These are phyloP conservation scores for Thunnus maccoyii DNA, from an alignment of 2,113 vertebrate species.

Conservation along the genomic window DNA sequence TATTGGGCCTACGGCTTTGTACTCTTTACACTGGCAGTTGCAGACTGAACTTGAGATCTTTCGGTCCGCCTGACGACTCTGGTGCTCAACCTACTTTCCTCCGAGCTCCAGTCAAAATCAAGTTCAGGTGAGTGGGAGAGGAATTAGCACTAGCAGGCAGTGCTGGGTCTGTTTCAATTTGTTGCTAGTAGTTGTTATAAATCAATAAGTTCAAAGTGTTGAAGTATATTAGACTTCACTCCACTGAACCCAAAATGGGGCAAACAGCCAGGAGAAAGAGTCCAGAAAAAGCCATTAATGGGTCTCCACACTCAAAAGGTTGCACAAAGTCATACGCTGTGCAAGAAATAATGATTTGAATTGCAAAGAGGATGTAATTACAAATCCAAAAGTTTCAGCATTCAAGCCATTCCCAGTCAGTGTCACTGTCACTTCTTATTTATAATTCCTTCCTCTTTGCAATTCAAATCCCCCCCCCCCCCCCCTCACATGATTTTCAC, in stretches of 20 bases:
- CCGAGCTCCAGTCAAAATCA: background rate
- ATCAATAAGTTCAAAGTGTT: conserved; percentile 52
- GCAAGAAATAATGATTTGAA: conserved; percentile 54
- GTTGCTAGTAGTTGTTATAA: conserved; percentile 14
- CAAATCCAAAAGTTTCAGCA: conserved; percentile 65
- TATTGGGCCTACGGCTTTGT: too few relatives aligned
- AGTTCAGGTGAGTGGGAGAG: conserved; percentile 1
- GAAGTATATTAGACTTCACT: conserved; percentile 26
- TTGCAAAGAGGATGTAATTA: conserved; percentile 66
- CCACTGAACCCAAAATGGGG: conserved; percentile 12
- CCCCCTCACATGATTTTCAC: conserved; percentile 7
- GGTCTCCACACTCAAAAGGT: conserved; percentile 13
- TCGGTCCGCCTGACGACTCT: too few relatives aligned
- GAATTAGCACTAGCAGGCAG: conserved; percentile 11
- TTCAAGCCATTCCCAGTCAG: conserved; percentile 38
- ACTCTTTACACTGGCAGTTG: too few relatives aligned
- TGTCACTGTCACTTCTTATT: conserved; percentile 58
- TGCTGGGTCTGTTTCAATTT: conserved; percentile 31
- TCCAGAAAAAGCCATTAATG: conserved; percentile 30
- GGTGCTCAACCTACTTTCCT: too few relatives aligned
- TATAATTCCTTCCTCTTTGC: conserved; percentile 56
- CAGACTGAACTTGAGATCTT: too few relatives aligned
- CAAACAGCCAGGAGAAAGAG: conserved; percentile 25
- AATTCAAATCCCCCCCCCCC: conserved; percentile 57
- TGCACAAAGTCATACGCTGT: conserved; percentile 33